Evolutionary conservation across 2,113 vertebrate genomes (phyloP).

Genomic region (Centrocercus urophasianus): DNA sequence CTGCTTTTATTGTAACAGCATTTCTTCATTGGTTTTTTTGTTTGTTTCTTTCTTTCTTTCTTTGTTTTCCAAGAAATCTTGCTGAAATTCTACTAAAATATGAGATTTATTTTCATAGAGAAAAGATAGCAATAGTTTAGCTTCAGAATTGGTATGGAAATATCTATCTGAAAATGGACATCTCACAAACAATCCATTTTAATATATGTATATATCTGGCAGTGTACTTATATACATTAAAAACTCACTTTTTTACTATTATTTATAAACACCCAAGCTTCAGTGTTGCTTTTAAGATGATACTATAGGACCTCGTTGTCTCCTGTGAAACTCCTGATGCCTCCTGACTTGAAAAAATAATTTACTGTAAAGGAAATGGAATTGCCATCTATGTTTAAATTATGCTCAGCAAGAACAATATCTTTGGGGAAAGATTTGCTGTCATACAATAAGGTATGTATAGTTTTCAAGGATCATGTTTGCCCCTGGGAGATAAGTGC

Average conservation of each 20-base stretch:
- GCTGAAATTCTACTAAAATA: not conserved
- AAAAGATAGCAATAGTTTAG: fast-evolving
- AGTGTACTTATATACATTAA: fast-evolving
- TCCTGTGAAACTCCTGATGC: not conserved
- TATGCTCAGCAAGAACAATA: fast-evolving
- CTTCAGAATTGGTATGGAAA: not conserved
- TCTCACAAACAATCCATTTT: not conserved
- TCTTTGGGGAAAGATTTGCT: not conserved
- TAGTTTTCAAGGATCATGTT: not conserved
- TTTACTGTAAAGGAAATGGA: not conserved
- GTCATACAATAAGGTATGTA: not conserved
- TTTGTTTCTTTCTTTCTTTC: not conserved
- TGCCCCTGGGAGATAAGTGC: not conserved
- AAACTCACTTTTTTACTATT: not conserved
- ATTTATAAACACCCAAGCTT: not conserved
- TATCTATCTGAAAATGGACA: not conserved
- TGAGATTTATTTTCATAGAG: not conserved
- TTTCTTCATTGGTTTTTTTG: not conserved
- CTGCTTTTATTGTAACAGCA: not conserved
- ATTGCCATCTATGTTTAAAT: not conserved
- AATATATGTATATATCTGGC: fast-evolving
- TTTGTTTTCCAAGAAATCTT: not conserved
- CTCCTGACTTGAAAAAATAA: not conserved
- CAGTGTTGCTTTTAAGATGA: not conserved
- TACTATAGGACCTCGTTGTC: not conserved